Conservation (phyloP, 2,113 vertebrate species). For the Catagonus wagneri region DNA sequence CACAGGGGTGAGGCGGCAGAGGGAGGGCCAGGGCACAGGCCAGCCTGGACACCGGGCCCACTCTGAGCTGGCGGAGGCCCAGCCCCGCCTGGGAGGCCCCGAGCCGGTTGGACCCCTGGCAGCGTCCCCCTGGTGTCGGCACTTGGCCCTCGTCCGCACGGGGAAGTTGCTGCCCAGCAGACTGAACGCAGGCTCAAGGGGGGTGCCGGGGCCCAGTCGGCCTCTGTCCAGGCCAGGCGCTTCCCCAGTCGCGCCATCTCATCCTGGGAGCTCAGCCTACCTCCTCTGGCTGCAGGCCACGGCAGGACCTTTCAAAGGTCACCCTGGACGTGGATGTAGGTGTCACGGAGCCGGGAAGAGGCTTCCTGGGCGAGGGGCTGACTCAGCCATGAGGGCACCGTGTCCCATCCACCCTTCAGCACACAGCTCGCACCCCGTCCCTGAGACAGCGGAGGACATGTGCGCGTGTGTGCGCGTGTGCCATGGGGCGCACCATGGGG, state of each 20-base stretch:
- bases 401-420: neutral
- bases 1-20: neutral
- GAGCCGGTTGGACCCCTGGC: neutral
- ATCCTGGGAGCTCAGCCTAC: neutral
- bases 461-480: too few species aligned
- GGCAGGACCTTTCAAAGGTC: neutral
- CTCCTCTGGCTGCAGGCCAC: neutral
- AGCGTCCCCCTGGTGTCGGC: accelerated
- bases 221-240: too few species aligned
- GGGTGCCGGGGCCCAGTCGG: accelerated
- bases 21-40: accelerated
- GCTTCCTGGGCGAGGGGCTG: neutral
- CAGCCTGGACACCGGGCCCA: too few species aligned
- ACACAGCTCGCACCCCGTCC: neutral
- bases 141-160: accelerated
- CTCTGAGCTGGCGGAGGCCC: neutral
- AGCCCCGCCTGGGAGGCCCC: neutral
- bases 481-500: too few species aligned
- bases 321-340: neutral
- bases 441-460: too few species aligned
- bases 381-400: accelerated
- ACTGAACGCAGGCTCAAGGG: accelerated
- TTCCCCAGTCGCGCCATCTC: accelerated
- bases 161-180: neutral
- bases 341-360: accelerated